Evolutionary conservation across 2,888 invertebrate genomes (phyloP).

Genomic region (Lasioglossum leucozonium): DNA sequence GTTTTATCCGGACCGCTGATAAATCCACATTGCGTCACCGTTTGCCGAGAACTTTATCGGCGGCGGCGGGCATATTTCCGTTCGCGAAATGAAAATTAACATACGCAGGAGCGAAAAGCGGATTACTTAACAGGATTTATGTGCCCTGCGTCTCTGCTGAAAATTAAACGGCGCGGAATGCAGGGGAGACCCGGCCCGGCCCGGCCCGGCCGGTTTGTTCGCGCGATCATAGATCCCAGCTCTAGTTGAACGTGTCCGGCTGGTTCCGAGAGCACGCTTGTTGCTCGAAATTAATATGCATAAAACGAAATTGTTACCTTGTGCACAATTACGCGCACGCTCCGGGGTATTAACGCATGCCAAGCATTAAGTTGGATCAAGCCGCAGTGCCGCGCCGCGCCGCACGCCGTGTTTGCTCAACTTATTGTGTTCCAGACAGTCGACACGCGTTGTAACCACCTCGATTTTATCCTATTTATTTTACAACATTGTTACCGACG

Average conservation of each 20-base stretch:
- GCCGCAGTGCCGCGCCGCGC: neutral
- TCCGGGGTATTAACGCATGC: conserved; percentile 14
- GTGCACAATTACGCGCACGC: conserved; percentile 26
- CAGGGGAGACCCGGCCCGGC: neutral
- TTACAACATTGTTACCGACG: conserved; percentile 8
- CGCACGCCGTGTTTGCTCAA: neutral
- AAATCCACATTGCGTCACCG: conserved; percentile 52
- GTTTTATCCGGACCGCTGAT: conserved; percentile 50
- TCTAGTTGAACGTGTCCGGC: conserved; percentile 23
- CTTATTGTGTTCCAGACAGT: neutral
- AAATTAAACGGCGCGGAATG: conserved; percentile 44
- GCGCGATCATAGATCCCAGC: neutral
- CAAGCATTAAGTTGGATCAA: neutral
- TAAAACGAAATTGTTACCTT: conserved; percentile 19
- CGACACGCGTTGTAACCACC: neutral
- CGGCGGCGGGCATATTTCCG: conserved; percentile 36
- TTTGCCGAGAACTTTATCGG: conserved; percentile 45
- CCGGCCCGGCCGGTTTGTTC: neutral
- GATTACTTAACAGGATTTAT: conserved; percentile 51
- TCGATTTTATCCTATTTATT: neutral
- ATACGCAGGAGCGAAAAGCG: conserved; percentile 34
- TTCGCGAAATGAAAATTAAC: conserved; percentile 53
- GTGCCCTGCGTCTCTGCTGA: conserved; percentile 7
- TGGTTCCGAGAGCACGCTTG: conserved; percentile 13
- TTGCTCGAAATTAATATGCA: conserved; percentile 44